phyloP scores from a whole-genome alignment of 1,140 invertebrate species.

The Diprion similis region DNA sequence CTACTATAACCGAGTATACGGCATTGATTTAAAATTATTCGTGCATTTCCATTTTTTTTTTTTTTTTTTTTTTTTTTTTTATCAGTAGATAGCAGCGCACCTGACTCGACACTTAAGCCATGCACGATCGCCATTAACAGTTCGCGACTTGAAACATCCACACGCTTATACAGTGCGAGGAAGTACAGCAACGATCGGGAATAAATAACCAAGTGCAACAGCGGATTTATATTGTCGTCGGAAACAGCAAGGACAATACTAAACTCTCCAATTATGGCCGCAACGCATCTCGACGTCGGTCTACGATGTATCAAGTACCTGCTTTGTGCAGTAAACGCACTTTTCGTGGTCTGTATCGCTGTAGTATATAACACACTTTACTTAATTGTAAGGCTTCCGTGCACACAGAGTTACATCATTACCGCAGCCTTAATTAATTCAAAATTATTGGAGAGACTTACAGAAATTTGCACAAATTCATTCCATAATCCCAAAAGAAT shows the following conservation, averaged over 20 bases:
- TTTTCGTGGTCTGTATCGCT: conserved; percentile 81
- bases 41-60: conserved; percentile 17
- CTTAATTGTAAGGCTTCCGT: no score
- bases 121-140: conserved; percentile 16
- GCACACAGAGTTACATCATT: no score
- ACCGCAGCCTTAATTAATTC: no score
- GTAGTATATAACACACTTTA: no score
- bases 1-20: no score
- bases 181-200: no score
- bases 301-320: conserved; percentile 86
- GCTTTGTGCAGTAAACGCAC: conserved; percentile 80
- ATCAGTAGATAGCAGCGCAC: conserved; percentile 28
- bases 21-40: background rate
- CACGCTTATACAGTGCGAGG: background rate
- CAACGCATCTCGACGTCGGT: conserved; percentile 69
- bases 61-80: conserved; percentile 21
- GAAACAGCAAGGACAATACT: background rate
- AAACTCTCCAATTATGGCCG: conserved; percentile 56
- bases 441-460: no score
- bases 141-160: conserved; percentile 4
- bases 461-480: no score
- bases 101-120: conserved; percentile 12
- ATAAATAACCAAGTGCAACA: no score
- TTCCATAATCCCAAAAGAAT: no score
- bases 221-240: background rate